These are phyloP conservation scores for Diarsia brunnea DNA, from an alignment of 2,888 invertebrate species.

Conservation along the genomic window DNA sequence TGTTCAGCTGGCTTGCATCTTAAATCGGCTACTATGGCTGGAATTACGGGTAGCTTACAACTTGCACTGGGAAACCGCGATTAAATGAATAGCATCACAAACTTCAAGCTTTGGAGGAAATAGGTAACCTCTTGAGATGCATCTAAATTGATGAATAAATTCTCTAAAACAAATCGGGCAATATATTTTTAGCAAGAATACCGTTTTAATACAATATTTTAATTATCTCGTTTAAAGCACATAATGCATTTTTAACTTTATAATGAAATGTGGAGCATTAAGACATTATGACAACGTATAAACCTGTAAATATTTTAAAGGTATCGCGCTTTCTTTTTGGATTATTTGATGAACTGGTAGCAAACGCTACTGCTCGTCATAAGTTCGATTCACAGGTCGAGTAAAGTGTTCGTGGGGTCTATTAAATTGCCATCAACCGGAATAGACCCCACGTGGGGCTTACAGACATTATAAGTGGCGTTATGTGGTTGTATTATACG, in stretches of 20 bases:
- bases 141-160: background rate
- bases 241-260: background rate
- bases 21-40: conserved; percentile 11
- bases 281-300: background rate
- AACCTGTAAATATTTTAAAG: background rate
- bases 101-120: conserved; percentile 8
- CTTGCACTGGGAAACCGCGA: conserved; percentile 29
- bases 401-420: too few relatives aligned
- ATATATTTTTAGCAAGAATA: background rate
- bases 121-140: conserved; percentile 2
- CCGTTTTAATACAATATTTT: background rate
- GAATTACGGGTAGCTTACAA: conserved; percentile 25
- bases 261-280: background rate
- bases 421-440: too few relatives aligned
- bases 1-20: conserved; percentile 51
- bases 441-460: background rate
- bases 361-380: background rate
- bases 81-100: conserved; percentile 29
- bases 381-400: background rate
- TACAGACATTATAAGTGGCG: background rate
- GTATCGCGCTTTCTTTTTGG: background rate
- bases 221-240: background rate
- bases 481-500: background rate
- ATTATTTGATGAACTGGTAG: background rate
- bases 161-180: background rate